Percentiles rank a stretch among this genome's conserved stretches.
These are phyloP conservation scores for Oreotragus oreotragus DNA, from an alignment of 2,113 vertebrate species.

Conservation along the genomic window DNA sequence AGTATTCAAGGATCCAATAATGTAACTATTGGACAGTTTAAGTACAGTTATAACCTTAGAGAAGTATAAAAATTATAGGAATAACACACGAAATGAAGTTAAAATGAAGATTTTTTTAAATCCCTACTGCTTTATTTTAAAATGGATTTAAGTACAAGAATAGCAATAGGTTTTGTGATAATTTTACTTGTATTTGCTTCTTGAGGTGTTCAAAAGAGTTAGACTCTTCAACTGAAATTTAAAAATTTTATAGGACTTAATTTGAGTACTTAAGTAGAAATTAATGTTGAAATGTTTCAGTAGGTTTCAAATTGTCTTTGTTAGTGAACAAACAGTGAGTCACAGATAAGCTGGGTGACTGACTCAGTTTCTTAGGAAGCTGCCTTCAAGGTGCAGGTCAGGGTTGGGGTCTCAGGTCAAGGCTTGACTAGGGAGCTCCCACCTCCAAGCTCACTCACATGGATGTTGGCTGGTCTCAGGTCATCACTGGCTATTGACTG, in stretches of 20 bases:
- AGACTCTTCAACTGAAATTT: background rate
- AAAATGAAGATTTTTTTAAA: too few species aligned
- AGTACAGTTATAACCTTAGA: background rate
- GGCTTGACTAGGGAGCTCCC: too few species aligned
- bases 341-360: background rate
- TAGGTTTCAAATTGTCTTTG: background rate
- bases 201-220: background rate
- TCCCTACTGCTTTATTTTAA: background rate
- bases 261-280: background rate
- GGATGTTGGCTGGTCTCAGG: background rate
- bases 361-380: background rate
- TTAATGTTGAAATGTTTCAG: background rate
- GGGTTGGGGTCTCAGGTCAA: background rate
- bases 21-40: background rate
- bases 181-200: background rate
- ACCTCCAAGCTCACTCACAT: background rate
- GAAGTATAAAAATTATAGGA: background rate
- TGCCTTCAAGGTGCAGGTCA: fast-evolving
- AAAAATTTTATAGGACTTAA: background rate
- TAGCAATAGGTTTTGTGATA: background rate
- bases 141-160: background rate
- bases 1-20: background rate
- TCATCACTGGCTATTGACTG: background rate
- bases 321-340: background rate
- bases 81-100: background rate